Percentiles rank a stretch among this genome's conserved stretches.
Evolutionary conservation across 2,113 vertebrate genomes (phyloP).

Genomic region (Prietella phreatophila): DNA sequence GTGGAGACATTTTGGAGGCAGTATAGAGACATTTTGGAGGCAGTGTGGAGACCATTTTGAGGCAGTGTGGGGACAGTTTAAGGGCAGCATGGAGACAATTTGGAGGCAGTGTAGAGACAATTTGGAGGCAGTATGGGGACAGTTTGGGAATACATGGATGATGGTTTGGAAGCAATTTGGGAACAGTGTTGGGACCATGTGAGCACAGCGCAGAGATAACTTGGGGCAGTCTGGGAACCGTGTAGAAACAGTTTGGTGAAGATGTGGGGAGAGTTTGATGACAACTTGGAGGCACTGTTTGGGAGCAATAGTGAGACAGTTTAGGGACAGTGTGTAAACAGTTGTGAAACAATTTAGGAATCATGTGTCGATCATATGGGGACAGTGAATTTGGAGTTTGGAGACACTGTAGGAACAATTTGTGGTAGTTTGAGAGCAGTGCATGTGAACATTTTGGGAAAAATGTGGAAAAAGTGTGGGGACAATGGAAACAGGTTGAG

Average conservation of each 20-base stretch:
- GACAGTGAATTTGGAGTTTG: not conserved
- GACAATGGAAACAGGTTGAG: not conserved
- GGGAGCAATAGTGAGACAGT: not conserved
- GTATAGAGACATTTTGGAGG: not conserved
- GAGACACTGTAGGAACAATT: not conserved
- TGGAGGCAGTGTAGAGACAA: not conserved
- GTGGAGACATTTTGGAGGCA: not conserved
- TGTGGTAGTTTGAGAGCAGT: not conserved
- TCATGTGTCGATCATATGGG: too few relatives aligned
- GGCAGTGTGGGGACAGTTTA: not conserved
- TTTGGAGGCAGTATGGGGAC: too few relatives aligned
- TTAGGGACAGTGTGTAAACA: not conserved
- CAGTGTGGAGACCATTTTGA: not conserved
- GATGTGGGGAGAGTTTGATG: not conserved
- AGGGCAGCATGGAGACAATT: not conserved
- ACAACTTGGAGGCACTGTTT: not conserved
- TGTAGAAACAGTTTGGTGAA: not conserved
- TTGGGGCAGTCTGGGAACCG: not conserved
- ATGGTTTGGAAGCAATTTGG: too few relatives aligned
- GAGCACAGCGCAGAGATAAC: too few relatives aligned
- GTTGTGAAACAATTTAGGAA: too few relatives aligned
- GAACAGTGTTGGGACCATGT: not conserved
- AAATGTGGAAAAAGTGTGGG: not conserved
- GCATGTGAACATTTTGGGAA: not conserved
- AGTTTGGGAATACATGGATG: too few relatives aligned